Conservation (phyloP, 2,888 invertebrate species). For the Eupithecia subumbrata region DNA sequence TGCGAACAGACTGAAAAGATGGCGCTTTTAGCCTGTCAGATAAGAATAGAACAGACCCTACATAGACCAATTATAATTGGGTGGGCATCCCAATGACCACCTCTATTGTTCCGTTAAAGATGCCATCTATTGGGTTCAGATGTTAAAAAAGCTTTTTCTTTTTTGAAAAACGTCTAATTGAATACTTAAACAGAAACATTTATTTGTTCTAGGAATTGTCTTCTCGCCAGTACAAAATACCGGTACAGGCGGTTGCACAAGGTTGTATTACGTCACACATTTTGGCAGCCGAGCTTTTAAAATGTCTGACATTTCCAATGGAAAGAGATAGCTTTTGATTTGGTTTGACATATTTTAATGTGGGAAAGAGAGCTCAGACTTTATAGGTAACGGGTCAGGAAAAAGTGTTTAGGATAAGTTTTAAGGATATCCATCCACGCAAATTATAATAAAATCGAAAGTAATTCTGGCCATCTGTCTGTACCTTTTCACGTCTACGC, state of each 20-base stretch:
- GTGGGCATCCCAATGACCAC: too few species aligned
- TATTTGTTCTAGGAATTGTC: slow-evolving; percentile 14
- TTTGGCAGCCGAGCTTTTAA: slow-evolving; percentile 28
- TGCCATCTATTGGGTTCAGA: too few species aligned
- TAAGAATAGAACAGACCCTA: too few species aligned
- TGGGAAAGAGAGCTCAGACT: neutral
- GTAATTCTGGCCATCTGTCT: too few species aligned
- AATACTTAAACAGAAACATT: too few species aligned
- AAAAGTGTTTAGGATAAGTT: neutral
- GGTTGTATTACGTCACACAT: slow-evolving; percentile 46
- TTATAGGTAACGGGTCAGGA: slow-evolving; percentile 2
- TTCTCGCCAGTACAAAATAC: slow-evolving; percentile 33
- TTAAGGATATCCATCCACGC: neutral
- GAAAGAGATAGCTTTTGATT: slow-evolving; percentile 26
- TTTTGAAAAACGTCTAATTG: too few species aligned
- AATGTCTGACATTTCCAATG: slow-evolving; percentile 31
- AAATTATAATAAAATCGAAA: neutral
- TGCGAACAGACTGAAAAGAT: too few species aligned
- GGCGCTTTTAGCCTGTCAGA: too few species aligned
- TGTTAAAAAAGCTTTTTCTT: too few species aligned
- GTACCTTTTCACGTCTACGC: too few species aligned
- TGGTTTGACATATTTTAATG: neutral
- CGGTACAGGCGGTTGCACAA: slow-evolving; percentile 44
- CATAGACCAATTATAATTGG: too few species aligned
- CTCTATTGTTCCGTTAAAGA: too few species aligned